These are phyloP conservation scores for Catostomus latipinnis DNA, from an alignment of 2,797 vertebrate genomes.

Conservation along the genomic window DNA sequence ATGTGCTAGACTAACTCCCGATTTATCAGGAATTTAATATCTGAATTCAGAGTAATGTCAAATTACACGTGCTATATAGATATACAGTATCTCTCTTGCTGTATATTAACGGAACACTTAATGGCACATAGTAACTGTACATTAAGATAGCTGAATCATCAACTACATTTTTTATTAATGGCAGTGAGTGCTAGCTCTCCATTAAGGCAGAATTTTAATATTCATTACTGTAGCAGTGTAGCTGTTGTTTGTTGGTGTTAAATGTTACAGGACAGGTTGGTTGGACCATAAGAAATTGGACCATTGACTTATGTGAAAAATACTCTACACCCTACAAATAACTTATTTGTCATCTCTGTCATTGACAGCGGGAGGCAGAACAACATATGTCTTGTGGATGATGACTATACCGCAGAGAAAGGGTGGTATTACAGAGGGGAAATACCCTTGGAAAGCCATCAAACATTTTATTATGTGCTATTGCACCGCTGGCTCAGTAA, in stretches of 20 bases:
- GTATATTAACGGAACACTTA: constrained; percentile 6
- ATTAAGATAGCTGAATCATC: constrained; percentile 16
- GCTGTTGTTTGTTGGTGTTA: constrained; percentile 6
- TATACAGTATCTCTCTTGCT: constrained; percentile 1
- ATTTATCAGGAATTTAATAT: constrained; percentile 22
- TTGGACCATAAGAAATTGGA: neutral
- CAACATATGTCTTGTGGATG: neutral
- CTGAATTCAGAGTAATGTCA: constrained; percentile 2
- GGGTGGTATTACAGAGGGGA: neutral
- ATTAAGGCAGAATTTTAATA: neutral
- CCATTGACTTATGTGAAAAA: neutral
- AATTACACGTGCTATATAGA: neutral
- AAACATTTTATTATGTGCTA: constrained; percentile 32
- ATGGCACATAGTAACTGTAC: constrained; percentile 9
- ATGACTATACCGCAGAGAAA: neutral
- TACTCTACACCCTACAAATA: neutral
- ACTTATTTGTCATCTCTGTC: neutral
- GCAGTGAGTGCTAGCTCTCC: neutral
- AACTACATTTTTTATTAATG: constrained; percentile 8
- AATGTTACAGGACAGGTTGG: constrained; percentile 12
- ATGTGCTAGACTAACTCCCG: neutral
- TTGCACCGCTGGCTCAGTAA: constrained; percentile 5
- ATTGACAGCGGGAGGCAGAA: constrained; percentile 9
- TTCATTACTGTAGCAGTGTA: neutral
- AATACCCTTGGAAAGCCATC: constrained; percentile 27